Evolutionary conservation across 92 coral and sea anemone genomes (phyloP).

Genomic region (Parazoanthus darwini): DNA sequence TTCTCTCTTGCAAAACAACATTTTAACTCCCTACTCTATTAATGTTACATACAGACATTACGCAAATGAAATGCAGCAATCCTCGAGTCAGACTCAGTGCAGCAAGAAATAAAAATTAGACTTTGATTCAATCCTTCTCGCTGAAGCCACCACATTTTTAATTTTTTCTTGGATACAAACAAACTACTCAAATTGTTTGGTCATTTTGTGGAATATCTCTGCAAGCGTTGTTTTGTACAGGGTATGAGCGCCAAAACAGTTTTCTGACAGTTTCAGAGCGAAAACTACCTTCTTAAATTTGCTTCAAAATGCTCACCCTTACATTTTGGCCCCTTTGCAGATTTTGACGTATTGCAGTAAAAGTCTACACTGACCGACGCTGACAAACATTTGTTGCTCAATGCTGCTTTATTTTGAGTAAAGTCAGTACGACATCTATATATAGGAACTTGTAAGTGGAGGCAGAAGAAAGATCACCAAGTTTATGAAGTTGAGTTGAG

Average conservation of each 20-base stretch:
- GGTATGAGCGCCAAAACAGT: constrained; percentile 31
- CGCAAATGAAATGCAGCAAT: too few relatives aligned
- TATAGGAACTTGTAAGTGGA: constrained; percentile 18
- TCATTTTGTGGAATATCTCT: constrained; percentile 31
- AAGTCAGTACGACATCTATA: constrained; percentile 28
- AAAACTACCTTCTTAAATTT: constrained; percentile 30
- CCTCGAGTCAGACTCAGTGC: not conserved
- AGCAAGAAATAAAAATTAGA: constrained; percentile 16
- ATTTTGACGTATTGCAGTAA: constrained; percentile 26
- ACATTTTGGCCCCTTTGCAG: constrained; percentile 29
- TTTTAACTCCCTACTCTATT: too few relatives aligned
- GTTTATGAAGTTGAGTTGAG: constrained; percentile 33
- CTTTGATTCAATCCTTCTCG: constrained; percentile 18
- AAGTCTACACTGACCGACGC: constrained; percentile 33
- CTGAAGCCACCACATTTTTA: constrained; percentile 16
- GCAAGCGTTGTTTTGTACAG: constrained; percentile 20
- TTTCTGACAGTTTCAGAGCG: constrained; percentile 33
- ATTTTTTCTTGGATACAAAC: constrained; percentile 13
- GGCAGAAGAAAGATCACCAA: constrained; percentile 20
- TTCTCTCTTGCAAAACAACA: too few relatives aligned
- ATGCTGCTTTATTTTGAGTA: constrained; percentile 29
- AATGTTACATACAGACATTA: too few relatives aligned
- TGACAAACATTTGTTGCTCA: constrained; percentile 28
- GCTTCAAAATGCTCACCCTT: constrained; percentile 32
- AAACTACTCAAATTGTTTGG: constrained; percentile 17